phyloP scores from a whole-genome alignment of 2,888 invertebrate genomes.

The Clitarchus hookeri region DNA sequence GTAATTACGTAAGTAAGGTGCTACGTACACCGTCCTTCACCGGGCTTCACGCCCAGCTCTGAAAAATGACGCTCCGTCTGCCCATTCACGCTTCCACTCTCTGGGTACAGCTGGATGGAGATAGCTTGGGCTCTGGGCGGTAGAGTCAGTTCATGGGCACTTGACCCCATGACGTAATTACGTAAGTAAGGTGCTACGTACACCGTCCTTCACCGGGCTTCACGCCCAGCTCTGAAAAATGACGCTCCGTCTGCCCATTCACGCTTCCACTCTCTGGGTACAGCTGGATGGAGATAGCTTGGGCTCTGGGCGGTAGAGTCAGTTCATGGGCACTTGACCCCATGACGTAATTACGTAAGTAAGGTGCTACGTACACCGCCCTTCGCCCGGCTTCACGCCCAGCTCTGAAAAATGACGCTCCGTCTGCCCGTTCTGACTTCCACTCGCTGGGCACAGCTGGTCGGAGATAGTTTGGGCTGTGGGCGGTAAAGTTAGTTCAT shows the following conservation, averaged over 20 bases:
- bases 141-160: too few species aligned
- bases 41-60: too few species aligned
- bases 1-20: too few species aligned
- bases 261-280: not conserved
- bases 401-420: not conserved
- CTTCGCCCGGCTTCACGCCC: not conserved
- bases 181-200: too few species aligned
- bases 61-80: not conserved
- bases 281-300: not conserved
- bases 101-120: not conserved
- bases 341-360: too few species aligned
- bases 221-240: not conserved
- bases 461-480: not conserved
- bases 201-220: not conserved
- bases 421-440: not conserved
- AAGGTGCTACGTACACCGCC: not conserved
- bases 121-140: not conserved
- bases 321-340: not conserved
- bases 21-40: too few species aligned
- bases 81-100: not conserved
- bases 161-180: too few species aligned
- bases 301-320: not conserved
- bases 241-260: not conserved
- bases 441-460: not conserved
- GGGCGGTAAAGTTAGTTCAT: too few species aligned